Evolutionary conservation across 2,113 vertebrate genomes (phyloP), one percentile per base, ranked within the genome.

Genomic region (Origma solitaria): DNA sequence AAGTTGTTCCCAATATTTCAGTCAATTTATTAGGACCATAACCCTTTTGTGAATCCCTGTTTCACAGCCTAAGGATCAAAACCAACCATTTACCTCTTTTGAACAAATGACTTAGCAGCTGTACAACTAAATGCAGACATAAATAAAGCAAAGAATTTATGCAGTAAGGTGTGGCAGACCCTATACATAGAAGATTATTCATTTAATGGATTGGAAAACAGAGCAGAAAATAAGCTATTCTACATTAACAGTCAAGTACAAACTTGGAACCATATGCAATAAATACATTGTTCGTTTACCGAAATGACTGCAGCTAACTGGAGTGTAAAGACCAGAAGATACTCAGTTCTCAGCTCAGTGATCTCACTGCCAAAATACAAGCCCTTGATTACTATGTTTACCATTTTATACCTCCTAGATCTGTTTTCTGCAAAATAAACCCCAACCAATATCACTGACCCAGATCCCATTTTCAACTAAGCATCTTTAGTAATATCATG

Each of bases 1-100:
- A 91, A 88, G 77, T 53, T 64, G 78, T 82, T 94, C 94, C 75
- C 71, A 87, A 33, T 69, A 88, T 54, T 80, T 90, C 84, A 90
- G 56, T 33, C 88, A 89, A 81, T 87, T 93, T 90, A 56, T 88
- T 69, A 91, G 37, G 44, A 82, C 37, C 42, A 70, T 58, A 92
- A 72, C 37, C 30, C 79, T 62, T 58, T n/a, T 10, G 15, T 33
- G 62, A 69, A 77, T 82, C 91, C 54, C 82, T 95, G 96, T 98
- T 98, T 98, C 98, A 98, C 98, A 98, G 97, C 98, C 98, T 96
- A 97, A 96, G 96, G 98, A 98, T 98, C 98, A 98, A 98, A 99
- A 70, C 83, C 70, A 94, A 86, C 54, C 65, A 30, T 97, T 95
- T 96, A 97, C 95, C 97, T 97, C 97, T 95, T 97, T 93, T 79